These are phyloP conservation scores for Pipistrellus pygmaeus DNA, from an alignment of 2,797 vertebrate genomes.

Conservation along the genomic window DNA sequence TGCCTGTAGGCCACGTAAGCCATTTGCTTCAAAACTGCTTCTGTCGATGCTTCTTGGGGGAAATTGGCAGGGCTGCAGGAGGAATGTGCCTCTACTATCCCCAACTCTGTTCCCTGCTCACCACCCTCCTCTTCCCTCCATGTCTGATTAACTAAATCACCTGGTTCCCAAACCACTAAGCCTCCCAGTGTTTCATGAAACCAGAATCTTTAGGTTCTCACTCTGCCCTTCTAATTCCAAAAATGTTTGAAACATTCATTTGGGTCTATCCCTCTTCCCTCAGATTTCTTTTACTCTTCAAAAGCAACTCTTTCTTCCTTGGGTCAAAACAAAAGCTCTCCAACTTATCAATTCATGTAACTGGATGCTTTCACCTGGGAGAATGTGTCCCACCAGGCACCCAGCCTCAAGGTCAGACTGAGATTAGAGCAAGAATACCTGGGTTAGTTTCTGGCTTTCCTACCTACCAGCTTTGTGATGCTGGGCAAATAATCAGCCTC, in stretches of 20 bases:
- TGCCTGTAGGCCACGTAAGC: not conserved
- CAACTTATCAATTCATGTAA: not conserved
- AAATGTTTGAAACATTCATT: not conserved
- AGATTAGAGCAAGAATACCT: not conserved
- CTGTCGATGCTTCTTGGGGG: not conserved
- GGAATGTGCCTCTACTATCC: not conserved
- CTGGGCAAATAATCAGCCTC: not conserved
- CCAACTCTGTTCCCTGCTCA: not conserved
- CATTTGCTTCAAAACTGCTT: not conserved
- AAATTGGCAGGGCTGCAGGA: not conserved
- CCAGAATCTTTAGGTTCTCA: not conserved
- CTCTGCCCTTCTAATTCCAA: not conserved
- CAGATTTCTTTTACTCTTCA: not conserved
- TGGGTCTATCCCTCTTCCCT: not conserved
- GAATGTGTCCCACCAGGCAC: not conserved
- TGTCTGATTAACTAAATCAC: not conserved
- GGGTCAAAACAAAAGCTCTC: not conserved
- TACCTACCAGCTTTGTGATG: not conserved
- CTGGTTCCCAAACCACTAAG: not conserved
- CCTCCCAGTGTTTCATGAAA: not conserved
- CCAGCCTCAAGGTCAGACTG: not conserved
- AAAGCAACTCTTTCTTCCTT: not conserved
- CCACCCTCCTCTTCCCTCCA: not conserved
- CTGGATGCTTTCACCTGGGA: not conserved
- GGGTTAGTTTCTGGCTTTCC: not conserved